Evolutionary conservation across 2,888 invertebrate genomes (phyloP).

Genomic region (Folsomia candida): DNA sequence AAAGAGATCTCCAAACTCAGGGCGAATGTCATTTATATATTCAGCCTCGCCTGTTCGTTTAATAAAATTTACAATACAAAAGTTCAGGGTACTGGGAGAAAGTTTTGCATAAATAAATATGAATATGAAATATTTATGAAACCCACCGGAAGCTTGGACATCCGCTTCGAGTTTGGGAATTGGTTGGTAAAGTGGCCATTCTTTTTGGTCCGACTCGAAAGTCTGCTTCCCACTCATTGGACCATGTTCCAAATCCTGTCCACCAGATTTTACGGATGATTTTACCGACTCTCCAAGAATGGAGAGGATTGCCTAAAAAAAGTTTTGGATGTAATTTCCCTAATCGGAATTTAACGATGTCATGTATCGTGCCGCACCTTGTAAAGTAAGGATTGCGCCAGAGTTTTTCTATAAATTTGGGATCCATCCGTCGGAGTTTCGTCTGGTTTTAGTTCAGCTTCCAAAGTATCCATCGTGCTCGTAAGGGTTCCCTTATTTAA

Average conservation of each 20-base stretch:
- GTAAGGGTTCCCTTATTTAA: constrained; percentile 56
- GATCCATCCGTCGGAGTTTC: constrained; percentile 65
- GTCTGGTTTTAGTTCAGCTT: constrained; percentile 65
- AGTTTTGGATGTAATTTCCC: neutral
- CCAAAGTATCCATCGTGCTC: constrained; percentile 59
- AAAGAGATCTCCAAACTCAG: constrained; percentile 51
- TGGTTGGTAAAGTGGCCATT: constrained; percentile 73
- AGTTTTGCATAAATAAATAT: neutral
- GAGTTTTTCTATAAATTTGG: constrained; percentile 66
- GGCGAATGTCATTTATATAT: constrained; percentile 61
- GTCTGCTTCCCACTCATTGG: constrained; percentile 68
- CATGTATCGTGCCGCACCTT: constrained; percentile 57
- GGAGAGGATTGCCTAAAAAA: constrained; percentile 58
- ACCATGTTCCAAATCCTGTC: constrained; percentile 61
- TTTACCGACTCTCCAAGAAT: constrained; percentile 60
- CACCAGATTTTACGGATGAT: constrained; percentile 61
- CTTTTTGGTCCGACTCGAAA: constrained; percentile 61
- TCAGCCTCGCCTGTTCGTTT: constrained; percentile 67
- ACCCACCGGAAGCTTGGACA: constrained; percentile 56
- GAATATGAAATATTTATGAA: too few relatives aligned
- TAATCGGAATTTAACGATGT: neutral
- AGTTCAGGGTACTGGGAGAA: neutral
- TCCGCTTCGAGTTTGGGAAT: constrained; percentile 69
- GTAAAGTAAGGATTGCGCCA: constrained; percentile 74
- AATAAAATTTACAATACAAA: constrained; percentile 51